These are phyloP conservation scores for Trogon melanurus DNA, from an alignment of 2,113 vertebrate genomes.

Conservation along the genomic window DNA sequence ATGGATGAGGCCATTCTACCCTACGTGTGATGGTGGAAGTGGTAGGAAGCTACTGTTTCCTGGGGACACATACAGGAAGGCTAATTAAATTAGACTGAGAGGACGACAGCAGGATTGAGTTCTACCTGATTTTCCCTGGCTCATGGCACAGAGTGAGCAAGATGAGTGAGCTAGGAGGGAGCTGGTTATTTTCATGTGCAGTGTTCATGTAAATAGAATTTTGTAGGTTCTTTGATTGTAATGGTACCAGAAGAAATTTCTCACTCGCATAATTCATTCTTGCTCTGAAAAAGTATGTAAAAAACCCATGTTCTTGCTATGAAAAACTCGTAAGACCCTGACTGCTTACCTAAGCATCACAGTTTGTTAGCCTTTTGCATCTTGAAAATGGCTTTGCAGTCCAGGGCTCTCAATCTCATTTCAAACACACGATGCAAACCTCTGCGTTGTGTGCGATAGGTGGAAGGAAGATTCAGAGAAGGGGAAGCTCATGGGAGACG, in stretches of 20 bases:
- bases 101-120: background rate
- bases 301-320: too few relatives aligned
- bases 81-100: background rate
- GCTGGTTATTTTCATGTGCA: background rate
- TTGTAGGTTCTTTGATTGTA: background rate
- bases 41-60: background rate
- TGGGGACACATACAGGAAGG: fast-evolving
- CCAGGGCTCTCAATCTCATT: background rate
- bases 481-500: background rate
- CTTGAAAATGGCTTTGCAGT: background rate
- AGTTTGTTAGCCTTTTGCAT: background rate
- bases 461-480: background rate
- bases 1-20: background rate
- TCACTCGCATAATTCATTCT: background rate
- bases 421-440: background rate
- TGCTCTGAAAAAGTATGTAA: background rate
- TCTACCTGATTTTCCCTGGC: background rate
- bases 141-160: fast-evolving
- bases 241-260: background rate
- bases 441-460: background rate
- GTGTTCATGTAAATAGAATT: background rate
- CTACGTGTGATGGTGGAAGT: background rate
- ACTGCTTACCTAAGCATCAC: background rate
- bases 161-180: background rate
- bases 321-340: background rate